A percentile compares a stretch with the other conserved stretches of the same genome.
Conservation (phyloP, 2,113 vertebrate genomes). For the Aspiorhynchus laticeps region DNA sequence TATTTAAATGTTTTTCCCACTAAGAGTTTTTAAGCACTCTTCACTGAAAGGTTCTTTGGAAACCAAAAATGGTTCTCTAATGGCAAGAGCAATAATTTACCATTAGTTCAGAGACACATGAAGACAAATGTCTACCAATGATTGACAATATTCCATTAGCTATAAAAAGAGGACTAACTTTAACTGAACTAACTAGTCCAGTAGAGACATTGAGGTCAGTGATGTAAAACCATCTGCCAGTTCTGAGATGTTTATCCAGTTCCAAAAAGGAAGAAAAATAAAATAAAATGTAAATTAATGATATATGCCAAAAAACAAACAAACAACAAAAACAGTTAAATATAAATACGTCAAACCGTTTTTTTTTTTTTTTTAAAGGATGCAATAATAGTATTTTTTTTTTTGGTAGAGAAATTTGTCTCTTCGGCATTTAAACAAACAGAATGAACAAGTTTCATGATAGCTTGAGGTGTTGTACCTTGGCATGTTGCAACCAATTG, state of each 20-base stretch:
- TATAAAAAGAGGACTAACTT: not conserved
- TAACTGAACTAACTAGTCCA: not conserved
- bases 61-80: not conserved
- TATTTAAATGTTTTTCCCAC: not conserved
- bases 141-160: not conserved
- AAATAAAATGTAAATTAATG: not conserved
- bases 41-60: no score
- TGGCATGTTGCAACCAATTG: constrained; percentile 2
- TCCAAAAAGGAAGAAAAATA: not conserved
- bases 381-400: not conserved
- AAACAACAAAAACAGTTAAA: no score
- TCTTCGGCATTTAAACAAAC: not conserved
- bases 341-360: not conserved
- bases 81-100: not conserved
- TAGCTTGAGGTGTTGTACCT: constrained; percentile 3
- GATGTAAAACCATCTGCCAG: not conserved
- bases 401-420: not conserved
- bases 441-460: not conserved
- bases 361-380: not conserved
- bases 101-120: not conserved
- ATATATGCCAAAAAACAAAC: no score
- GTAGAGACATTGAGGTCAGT: not conserved
- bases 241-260: not conserved
- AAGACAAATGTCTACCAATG: not conserved
- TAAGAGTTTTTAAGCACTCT: no score